phyloP scores from a whole-genome alignment of 2,797 vertebrate genomes.

The Spinus pinus region DNA sequence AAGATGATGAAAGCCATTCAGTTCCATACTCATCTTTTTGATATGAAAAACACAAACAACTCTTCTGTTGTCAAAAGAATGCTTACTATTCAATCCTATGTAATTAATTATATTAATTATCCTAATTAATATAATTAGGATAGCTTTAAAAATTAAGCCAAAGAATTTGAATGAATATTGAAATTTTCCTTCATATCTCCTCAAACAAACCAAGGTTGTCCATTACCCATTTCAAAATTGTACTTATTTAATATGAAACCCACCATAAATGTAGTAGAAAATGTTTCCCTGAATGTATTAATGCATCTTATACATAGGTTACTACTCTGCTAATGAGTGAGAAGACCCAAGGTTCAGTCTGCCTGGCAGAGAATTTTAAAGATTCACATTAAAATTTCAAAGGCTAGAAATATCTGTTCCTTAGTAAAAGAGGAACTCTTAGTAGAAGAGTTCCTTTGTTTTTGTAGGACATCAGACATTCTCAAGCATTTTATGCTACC shows the following conservation, averaged over 20 bases:
- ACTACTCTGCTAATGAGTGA: background rate
- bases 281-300: background rate
- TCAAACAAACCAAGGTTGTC: background rate
- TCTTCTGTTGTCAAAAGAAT: background rate
- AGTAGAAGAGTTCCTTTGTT: background rate
- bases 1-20: background rate
- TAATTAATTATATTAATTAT: background rate
- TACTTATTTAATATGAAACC: background rate
- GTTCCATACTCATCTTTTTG: background rate
- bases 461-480: background rate
- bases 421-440: background rate
- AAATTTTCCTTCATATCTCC: background rate
- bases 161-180: background rate
- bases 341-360: background rate
- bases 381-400: background rate
- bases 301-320: background rate
- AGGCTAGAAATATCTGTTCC: background rate
- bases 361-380: background rate
- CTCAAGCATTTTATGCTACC: background rate
- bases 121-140: background rate
- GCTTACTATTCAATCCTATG: background rate
- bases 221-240: background rate
- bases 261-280: background rate
- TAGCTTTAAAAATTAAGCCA: background rate
- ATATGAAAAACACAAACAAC: background rate